A percentile compares a stretch with the other conserved stretches of the same genome.
phyloP scores from a whole-genome alignment of 2,888 invertebrate species.

The Andrena praecox region DNA sequence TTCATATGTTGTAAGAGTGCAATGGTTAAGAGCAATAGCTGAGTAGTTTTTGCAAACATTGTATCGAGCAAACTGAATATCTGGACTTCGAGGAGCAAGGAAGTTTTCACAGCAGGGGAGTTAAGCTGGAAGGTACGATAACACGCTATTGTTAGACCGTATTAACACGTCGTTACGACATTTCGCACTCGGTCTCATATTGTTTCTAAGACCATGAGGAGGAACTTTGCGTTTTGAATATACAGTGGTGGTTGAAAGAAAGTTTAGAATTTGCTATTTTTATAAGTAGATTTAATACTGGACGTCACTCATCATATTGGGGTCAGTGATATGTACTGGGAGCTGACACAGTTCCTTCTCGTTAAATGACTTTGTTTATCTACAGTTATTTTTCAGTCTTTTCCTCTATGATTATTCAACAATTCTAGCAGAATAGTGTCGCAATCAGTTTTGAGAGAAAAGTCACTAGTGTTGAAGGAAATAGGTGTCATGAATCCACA shows the following conservation, averaged over 20 bases:
- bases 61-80: slow-evolving; percentile 11
- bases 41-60: neutral
- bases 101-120: slow-evolving; percentile 60
- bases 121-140: slow-evolving; percentile 67
- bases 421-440: too few relatives aligned
- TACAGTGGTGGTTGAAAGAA: neutral
- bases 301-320: neutral
- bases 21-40: neutral
- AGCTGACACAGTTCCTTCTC: too few relatives aligned
- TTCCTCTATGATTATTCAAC: too few relatives aligned
- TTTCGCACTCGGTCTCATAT: slow-evolving; percentile 78
- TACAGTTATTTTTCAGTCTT: neutral
- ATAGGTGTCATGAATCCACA: too few relatives aligned
- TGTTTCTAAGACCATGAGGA: slow-evolving; percentile 50
- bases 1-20: too few relatives aligned
- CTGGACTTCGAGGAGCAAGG: slow-evolving; percentile 12
- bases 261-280: neutral
- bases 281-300: neutral
- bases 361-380: too few relatives aligned
- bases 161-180: slow-evolving; percentile 84
- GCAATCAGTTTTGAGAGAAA: too few relatives aligned
- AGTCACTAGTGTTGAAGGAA: too few relatives aligned
- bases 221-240: slow-evolving; percentile 11
- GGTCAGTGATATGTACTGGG: too few relatives aligned
- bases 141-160: slow-evolving; percentile 70